Percentiles rank a stretch among this genome's conserved stretches.
Conservation (phyloP, 2,888 invertebrate species). For the Quadroppia sp. region DNA sequence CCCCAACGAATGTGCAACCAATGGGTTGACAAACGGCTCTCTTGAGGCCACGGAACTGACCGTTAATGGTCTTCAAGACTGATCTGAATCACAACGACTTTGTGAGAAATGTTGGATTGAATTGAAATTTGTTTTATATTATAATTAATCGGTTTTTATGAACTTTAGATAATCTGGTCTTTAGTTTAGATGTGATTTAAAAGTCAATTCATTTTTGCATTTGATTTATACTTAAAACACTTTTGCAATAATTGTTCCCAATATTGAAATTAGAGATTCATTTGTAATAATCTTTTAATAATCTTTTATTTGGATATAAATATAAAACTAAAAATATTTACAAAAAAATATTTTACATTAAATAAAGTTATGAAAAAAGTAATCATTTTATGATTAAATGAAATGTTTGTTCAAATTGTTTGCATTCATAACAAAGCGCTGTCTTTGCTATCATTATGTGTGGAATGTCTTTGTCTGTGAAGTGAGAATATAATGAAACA, state of each 20-base stretch:
- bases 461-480: constrained; percentile 11
- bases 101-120: too few species aligned
- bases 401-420: background rate
- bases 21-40: background rate
- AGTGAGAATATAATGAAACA: constrained; percentile 31
- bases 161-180: background rate
- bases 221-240: too few species aligned
- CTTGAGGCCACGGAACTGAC: background rate
- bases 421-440: constrained; percentile 28
- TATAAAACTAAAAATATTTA: constrained; percentile 10
- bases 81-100: background rate
- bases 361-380: constrained; percentile 16
- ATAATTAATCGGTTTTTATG: background rate
- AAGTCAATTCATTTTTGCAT: too few species aligned
- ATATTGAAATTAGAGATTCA: too few species aligned
- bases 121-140: background rate
- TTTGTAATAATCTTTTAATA: background rate
- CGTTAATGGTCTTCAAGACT: constrained; percentile 1
- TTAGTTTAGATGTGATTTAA: too few species aligned
- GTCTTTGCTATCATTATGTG: background rate
- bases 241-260: too few species aligned
- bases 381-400: constrained; percentile 11
- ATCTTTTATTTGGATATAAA: background rate
- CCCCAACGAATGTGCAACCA: background rate
- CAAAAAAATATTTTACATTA: constrained; percentile 34